Conservation (phyloP, 2,797 vertebrate genomes). For the Novumbra hubbsi region DNA sequence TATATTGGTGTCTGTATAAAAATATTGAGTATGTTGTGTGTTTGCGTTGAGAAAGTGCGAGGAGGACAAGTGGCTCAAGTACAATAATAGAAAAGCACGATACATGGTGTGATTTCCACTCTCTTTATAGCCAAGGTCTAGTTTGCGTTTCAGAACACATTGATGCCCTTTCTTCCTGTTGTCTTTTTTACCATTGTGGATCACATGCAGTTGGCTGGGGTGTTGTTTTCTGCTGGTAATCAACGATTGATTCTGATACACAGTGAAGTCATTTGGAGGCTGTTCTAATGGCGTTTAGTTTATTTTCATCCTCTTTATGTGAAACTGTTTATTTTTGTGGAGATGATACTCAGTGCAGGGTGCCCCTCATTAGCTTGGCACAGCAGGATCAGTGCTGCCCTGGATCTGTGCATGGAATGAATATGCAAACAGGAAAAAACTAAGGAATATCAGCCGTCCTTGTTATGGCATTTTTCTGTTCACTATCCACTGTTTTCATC, state of each 20-base stretch:
- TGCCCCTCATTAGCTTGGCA: conserved; percentile 48
- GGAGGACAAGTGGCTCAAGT: conserved; percentile 35
- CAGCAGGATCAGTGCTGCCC: conserved; percentile 50
- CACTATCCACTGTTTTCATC: conserved; percentile 42
- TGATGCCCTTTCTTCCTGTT: not conserved
- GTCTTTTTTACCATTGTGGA: conserved; percentile 53
- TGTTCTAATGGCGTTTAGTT: conserved; percentile 45
- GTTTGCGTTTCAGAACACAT: conserved; percentile 46
- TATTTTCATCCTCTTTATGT: conserved; percentile 45
- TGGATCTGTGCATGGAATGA: conserved; percentile 49
- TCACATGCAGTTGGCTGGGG: conserved; percentile 48
- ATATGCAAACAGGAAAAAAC: conserved; percentile 68
- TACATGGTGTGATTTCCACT: conserved; percentile 42
- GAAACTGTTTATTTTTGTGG: conserved; percentile 49
- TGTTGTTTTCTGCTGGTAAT: conserved; percentile 40
- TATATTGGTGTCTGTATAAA: conserved; percentile 53
- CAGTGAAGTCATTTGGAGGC: conserved; percentile 55
- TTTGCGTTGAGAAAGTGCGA: conserved; percentile 49
- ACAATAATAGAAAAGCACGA: conserved; percentile 40
- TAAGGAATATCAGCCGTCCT: conserved; percentile 74
- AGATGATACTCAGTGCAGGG: conserved; percentile 37
- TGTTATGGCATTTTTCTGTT: conserved; percentile 56
- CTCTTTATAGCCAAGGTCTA: conserved; percentile 30
- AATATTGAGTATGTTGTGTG: conserved; percentile 53
- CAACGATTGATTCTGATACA: conserved; percentile 49